Conservation (phyloP, 2,888 invertebrate genomes). For the Neoascia interrupta region DNA sequence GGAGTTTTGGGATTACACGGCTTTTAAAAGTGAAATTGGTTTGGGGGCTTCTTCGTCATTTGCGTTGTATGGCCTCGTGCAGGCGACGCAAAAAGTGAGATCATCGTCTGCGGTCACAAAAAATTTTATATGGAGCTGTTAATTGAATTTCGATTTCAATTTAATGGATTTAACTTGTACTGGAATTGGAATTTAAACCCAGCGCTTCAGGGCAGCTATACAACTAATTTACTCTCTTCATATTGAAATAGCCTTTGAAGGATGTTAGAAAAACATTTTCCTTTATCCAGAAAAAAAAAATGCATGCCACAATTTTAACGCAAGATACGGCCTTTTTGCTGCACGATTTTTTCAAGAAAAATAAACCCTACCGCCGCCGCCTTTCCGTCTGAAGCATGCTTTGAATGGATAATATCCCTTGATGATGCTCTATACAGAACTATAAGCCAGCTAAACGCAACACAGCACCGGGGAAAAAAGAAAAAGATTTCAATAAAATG, state of each 20-base stretch:
- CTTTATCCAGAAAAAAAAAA: too few relatives aligned
- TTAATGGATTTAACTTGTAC: too few relatives aligned
- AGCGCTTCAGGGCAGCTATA: too few relatives aligned
- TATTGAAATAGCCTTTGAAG: too few relatives aligned
- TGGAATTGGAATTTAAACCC: too few relatives aligned
- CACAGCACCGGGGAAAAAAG: neutral
- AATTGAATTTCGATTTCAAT: constrained; percentile 19
- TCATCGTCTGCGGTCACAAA: constrained; percentile 5
- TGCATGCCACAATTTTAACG: too few relatives aligned
- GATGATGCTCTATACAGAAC: neutral
- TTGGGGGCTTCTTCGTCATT: too few relatives aligned
- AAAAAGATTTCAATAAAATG: neutral
- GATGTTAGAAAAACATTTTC: too few relatives aligned
- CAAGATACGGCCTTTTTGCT: too few relatives aligned
- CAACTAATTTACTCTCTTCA: too few relatives aligned
- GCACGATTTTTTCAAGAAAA: neutral
- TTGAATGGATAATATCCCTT: constrained; percentile 13
- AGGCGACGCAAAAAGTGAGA: constrained; percentile 36
- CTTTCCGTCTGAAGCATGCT: neutral
- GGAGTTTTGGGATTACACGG: constrained; percentile 3
- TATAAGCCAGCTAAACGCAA: neutral
- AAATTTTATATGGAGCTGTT: constrained; percentile 8
- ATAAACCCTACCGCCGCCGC: neutral
- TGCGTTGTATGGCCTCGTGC: neutral
- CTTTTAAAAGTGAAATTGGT: constrained; percentile 25